Percentiles rank a stretch among this genome's conserved stretches.
phyloP scores from a whole-genome alignment of 1,140 invertebrate species.

The Drosophila simulans region DNA sequence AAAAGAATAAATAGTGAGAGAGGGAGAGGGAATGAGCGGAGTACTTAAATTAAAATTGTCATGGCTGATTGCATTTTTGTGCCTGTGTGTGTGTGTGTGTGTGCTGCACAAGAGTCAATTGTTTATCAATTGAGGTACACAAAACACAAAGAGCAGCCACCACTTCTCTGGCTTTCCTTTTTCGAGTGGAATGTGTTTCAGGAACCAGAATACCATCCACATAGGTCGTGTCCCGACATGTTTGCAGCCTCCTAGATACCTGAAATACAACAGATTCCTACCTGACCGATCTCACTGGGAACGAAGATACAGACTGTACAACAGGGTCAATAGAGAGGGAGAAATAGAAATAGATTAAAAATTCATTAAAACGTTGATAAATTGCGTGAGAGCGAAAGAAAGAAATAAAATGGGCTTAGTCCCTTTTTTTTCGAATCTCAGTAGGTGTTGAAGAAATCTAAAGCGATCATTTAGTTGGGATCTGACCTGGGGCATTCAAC shows the following conservation, averaged over 20 bases:
- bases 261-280: constrained; percentile 44
- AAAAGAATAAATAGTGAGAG: neutral
- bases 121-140: constrained; percentile 71
- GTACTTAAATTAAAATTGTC: constrained; percentile 58
- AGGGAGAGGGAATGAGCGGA: neutral
- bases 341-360: constrained; percentile 73
- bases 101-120: constrained; percentile 70
- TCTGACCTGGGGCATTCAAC: constrained; percentile 7
- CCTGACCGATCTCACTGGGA: constrained; percentile 40
- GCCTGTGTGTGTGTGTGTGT: constrained; percentile 34
- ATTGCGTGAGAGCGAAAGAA: constrained; percentile 38
- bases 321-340: neutral
- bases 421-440: constrained; percentile 14
- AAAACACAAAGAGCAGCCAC: constrained; percentile 18
- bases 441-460: constrained; percentile 74
- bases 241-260: constrained; percentile 29
- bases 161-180: constrained; percentile 25
- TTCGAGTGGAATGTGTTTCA: constrained; percentile 56
- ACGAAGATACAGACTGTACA: constrained; percentile 51
- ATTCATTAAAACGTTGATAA: constrained; percentile 77
- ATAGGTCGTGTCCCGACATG: constrained; percentile 55
- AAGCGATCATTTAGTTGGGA: constrained; percentile 51
- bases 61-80: constrained; percentile 73
- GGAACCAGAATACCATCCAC: constrained; percentile 49
- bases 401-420: constrained; percentile 43